Percentiles rank a stretch among this genome's conserved stretches.
These are phyloP conservation scores for Rhynchomys soricoides DNA, from an alignment of 2,113 vertebrate species.

Conservation along the genomic window DNA sequence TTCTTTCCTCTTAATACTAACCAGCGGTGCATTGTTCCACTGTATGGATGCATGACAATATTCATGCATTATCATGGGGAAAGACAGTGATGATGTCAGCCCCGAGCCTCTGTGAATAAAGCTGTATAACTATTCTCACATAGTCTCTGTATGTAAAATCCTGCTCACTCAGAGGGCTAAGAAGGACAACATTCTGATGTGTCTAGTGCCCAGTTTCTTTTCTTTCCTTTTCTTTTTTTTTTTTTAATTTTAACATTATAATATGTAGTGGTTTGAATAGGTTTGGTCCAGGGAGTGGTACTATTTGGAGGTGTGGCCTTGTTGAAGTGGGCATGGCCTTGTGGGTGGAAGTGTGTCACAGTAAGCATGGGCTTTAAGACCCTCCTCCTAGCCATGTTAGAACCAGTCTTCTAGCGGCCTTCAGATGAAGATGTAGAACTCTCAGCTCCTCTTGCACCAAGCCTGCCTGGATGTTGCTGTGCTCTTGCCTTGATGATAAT, in stretches of 20 bases:
- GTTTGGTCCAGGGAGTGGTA: too few species aligned
- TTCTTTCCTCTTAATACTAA: neutral
- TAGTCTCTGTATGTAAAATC: neutral
- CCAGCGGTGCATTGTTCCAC: neutral
- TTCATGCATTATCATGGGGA: neutral
- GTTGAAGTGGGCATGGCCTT: too few species aligned
- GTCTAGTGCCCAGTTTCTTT: neutral
- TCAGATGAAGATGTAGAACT: too few species aligned
- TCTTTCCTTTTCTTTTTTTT: neutral
- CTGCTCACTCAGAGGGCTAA: neutral
- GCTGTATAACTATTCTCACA: neutral
- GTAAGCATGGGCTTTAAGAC: too few species aligned
- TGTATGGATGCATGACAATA: neutral
- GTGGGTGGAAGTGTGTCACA: too few species aligned
- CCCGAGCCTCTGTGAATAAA: slow-evolving; percentile 22
- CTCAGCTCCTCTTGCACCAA: too few species aligned
- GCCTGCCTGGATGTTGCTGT: too few species aligned
- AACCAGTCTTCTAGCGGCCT: too few species aligned
- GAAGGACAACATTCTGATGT: neutral
- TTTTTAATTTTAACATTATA: neutral
- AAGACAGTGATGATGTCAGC: neutral
- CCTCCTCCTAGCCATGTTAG: too few species aligned
- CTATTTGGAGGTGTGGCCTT: too few species aligned
- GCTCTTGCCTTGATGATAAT: too few species aligned
- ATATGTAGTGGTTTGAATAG: too few species aligned